Conservation (phyloP, 2,797 vertebrate genomes). For the Hemitrygon akajei region DNA sequence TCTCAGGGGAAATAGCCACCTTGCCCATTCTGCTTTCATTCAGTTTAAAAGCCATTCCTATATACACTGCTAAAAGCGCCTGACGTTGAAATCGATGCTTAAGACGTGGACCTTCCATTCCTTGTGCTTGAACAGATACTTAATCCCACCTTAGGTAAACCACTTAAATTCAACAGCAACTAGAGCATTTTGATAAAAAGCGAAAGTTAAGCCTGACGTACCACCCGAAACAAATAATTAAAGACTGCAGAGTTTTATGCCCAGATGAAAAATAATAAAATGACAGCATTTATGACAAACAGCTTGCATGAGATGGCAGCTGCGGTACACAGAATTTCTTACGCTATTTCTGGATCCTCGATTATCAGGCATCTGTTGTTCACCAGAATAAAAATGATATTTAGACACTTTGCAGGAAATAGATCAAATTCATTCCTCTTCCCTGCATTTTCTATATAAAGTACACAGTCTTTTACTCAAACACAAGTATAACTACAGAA, state of each 20-base stretch:
- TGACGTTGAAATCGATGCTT: constrained; percentile 27
- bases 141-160: neutral
- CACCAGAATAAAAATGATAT: constrained; percentile 67
- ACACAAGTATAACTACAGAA: neutral
- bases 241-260: neutral
- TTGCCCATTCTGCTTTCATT: neutral
- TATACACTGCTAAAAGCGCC: neutral
- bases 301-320: constrained; percentile 44
- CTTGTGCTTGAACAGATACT: neutral
- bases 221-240: neutral
- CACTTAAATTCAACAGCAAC: constrained; percentile 20
- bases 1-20: neutral
- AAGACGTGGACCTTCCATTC: neutral
- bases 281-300: constrained; percentile 17
- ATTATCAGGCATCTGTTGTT: constrained; percentile 71
- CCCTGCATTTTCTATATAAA: neutral
- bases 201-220: constrained; percentile 14
- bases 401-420: constrained; percentile 50
- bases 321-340: constrained; percentile 60
- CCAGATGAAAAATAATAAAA: constrained; percentile 21
- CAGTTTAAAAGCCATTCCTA: neutral
- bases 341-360: constrained; percentile 70
- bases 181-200: constrained; percentile 14
- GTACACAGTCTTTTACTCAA: neutral
- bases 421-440: neutral